A percentile compares a stretch with the other conserved stretches of the same genome.
Evolutionary conservation across 1,140 invertebrate genomes (phyloP).

Genomic region (Megathymus violae): DNA sequence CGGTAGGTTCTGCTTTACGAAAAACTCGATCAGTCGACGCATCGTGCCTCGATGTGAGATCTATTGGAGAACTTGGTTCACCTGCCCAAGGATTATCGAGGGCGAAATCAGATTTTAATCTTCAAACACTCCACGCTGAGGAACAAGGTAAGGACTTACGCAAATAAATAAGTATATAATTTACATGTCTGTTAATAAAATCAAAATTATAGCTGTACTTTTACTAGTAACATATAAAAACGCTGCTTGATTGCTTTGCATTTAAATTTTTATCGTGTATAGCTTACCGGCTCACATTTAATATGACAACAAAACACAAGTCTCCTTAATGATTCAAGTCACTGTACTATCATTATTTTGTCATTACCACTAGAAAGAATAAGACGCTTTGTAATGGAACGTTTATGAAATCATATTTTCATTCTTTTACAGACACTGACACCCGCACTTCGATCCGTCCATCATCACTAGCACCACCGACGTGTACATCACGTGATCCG

Average conservation of each 20-base stretch:
- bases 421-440: slow-evolving; percentile 53
- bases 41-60: slow-evolving; percentile 91
- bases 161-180: no score
- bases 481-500: slow-evolving; percentile 84
- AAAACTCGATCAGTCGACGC: slow-evolving; percentile 95
- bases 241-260: no score
- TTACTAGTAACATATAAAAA: no score
- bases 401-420: slow-evolving; percentile 4
- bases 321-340: no score
- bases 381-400: not conserved
- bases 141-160: slow-evolving; percentile 55
- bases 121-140: slow-evolving; percentile 84
- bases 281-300: not conserved
- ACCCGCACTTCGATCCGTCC: slow-evolving; percentile 83
- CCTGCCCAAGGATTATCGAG: slow-evolving; percentile 87
- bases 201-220: no score
- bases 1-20: slow-evolving; percentile 88
- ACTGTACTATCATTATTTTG: no score
- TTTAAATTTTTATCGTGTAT: no score
- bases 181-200: no score
- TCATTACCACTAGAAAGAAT: no score
- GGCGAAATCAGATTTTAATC: slow-evolving; percentile 94
- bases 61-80: slow-evolving; percentile 86
- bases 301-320: not conserved
- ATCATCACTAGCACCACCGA: slow-evolving; percentile 89